Evolutionary conservation across 2,888 invertebrate genomes (phyloP), one percentile per base, ranked within the genome.

Genomic region (Andrena flavipes): DNA sequence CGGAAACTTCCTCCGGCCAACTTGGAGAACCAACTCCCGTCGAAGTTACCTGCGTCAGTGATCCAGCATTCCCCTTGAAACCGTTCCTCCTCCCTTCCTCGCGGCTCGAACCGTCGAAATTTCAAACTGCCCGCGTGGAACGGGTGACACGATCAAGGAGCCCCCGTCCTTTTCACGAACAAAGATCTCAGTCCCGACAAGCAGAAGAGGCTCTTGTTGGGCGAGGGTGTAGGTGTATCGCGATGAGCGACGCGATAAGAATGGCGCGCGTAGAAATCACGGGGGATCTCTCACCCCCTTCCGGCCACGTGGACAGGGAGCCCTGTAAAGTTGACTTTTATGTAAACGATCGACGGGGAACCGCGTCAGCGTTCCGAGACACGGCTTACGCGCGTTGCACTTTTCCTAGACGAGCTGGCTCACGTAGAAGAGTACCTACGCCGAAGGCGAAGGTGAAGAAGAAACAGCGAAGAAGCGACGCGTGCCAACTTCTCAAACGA

Each of bases 231-330:
- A 64, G 65, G 68, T 80, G 73, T 67, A 70, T 76, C 77, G 59
- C 75, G 87, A 84, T 78, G 84, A 83, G 82, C 42, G 76, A 73
- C 67, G 48, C 76, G 87, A 85, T 85, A 87, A 87, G 87, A 87
- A 88, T 82, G 84, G 80, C 80, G 65, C 62, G 63, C 60, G 73
- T n/a, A 49, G 76, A 59, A 48, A 72, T 80, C 80, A 59, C 69
- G 73, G 69, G 64, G 76, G 74, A 74, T 72, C 62, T 71, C 63
- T 82, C n/a, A n/a, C n/a, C 67, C 81, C 86, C 74, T 83, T 84
- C 63, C 60, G 54, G 42, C 49, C 35, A 56, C 67, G 29, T 30
- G 48, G 60, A 30, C 33, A 8, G 6, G 59, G 48, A 20, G n/a
- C 33, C 10, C 35, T 20, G 56, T 26, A 35, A 74, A 75, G 81